These are phyloP conservation scores for Hirudo medicinalis DNA, from an alignment of 1,140 invertebrate genomes.

Conservation along the genomic window DNA sequence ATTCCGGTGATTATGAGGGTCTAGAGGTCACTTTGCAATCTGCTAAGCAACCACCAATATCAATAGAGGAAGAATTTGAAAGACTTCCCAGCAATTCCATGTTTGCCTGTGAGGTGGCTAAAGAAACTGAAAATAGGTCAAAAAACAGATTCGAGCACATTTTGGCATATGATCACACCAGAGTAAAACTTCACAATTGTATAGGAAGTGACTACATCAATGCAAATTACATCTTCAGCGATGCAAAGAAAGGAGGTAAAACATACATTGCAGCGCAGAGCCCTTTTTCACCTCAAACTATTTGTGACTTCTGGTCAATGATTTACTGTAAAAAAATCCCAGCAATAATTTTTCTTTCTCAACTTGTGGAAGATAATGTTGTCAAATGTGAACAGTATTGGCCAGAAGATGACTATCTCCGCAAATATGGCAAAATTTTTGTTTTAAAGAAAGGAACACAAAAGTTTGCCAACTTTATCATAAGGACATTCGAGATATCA, in stretches of 20 bases:
- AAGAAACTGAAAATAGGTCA: constrained; percentile 25
- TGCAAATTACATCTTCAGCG: constrained; percentile 51
- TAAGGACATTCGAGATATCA: constrained; percentile 27
- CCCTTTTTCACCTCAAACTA: constrained; percentile 36
- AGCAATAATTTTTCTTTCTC: constrained; percentile 25
- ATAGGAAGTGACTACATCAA: constrained; percentile 77
- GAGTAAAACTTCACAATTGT: constrained; percentile 29
- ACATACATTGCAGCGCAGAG: constrained; percentile 39
- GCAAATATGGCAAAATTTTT: constrained; percentile 29
- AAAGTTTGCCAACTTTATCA: constrained; percentile 32
- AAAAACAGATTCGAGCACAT: constrained; percentile 37
- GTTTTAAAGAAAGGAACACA: constrained; percentile 28
- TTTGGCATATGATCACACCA: constrained; percentile 36
- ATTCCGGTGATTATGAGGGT: constrained; percentile 25
- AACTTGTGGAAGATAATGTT: constrained; percentile 34
- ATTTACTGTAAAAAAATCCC: constrained; percentile 32
- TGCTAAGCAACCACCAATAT: constrained; percentile 23
- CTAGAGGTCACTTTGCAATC: constrained; percentile 23
- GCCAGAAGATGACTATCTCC: constrained; percentile 29
- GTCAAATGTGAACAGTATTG: constrained; percentile 41
- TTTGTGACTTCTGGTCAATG: constrained; percentile 36
- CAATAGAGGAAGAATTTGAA: constrained; percentile 35
- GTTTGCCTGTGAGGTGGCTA: constrained; percentile 26
- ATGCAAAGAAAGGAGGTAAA: constrained; percentile 3
- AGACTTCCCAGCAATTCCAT: constrained; percentile 29